phyloP scores from a whole-genome alignment of 2,797 vertebrate species.

The Amphiprion clarkii region DNA sequence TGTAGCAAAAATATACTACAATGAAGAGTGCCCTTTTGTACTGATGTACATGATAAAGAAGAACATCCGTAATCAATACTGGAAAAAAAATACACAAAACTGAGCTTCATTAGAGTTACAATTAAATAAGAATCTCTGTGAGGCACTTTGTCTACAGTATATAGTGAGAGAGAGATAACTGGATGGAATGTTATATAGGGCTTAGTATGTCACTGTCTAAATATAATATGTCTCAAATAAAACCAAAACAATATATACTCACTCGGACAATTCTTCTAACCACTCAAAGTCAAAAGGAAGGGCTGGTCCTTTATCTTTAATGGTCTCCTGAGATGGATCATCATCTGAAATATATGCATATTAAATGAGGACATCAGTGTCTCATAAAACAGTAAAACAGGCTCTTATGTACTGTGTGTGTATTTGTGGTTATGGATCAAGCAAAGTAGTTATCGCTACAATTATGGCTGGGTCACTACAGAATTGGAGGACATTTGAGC shows the following conservation, averaged over 20 bases:
- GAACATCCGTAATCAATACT: not conserved
- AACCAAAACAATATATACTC: slow-evolving; percentile 35
- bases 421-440: not conserved
- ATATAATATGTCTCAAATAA: not conserved
- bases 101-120: slow-evolving; percentile 13
- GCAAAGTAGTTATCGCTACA: not conserved
- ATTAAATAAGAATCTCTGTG: not conserved
- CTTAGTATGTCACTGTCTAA: not conserved
- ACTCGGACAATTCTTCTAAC: slow-evolving; percentile 68
- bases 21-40: not conserved
- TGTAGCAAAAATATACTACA: not conserved
- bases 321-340: slow-evolving; percentile 40
- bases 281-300: slow-evolving; percentile 66
- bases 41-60: not conserved
- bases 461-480: too few species aligned
- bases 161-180: not conserved
- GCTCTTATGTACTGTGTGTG: not conserved
- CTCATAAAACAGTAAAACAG: not conserved
- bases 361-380: not conserved
- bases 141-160: not conserved
- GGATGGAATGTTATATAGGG: not conserved
- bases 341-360: slow-evolving; percentile 55
- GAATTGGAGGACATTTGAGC: too few species aligned
- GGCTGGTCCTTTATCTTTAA: slow-evolving; percentile 58
- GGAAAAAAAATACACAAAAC: not conserved